Evolutionary conservation across 2,888 invertebrate genomes (phyloP).

Genomic region (Caenorhabditis plicata): DNA sequence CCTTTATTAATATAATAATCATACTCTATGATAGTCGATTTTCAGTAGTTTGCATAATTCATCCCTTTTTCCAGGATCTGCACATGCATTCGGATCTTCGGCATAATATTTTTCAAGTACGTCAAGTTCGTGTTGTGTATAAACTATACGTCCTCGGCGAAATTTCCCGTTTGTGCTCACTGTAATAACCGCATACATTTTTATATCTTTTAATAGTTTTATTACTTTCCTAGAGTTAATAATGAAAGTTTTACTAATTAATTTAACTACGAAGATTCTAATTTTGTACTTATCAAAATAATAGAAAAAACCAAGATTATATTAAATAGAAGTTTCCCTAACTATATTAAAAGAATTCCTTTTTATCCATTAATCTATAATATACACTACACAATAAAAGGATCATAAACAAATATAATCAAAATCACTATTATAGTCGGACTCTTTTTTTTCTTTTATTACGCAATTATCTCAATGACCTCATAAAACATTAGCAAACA

Average conservation of each 20-base stretch:
- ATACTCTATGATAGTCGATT: conserved; percentile 38
- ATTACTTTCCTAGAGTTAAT: no score
- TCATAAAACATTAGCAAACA: no score
- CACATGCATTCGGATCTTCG: conserved; percentile 46
- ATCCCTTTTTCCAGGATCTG: conserved; percentile 34
- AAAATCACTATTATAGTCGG: no score
- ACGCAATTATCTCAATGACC: no score
- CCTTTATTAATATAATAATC: not conserved
- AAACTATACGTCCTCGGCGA: conserved; percentile 36
- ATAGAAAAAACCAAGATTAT: not conserved
- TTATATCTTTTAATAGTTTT: no score
- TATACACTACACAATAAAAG: no score
- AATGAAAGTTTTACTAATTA: not conserved
- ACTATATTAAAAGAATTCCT: no score
- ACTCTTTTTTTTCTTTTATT: no score
- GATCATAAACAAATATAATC: no score
- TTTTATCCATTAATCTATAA: no score
- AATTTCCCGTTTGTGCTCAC: conserved; percentile 27
- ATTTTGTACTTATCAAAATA: not conserved
- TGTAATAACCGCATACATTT: conserved; percentile 5
- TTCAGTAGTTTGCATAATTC: conserved; percentile 26
- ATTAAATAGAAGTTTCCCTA: not conserved
- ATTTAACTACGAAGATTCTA: not conserved
- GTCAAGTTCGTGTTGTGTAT: conserved; percentile 3
- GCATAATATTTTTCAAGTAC: conserved; percentile 39